phyloP scores from a whole-genome alignment of 2,797 vertebrate species.

The Anableps anableps region DNA sequence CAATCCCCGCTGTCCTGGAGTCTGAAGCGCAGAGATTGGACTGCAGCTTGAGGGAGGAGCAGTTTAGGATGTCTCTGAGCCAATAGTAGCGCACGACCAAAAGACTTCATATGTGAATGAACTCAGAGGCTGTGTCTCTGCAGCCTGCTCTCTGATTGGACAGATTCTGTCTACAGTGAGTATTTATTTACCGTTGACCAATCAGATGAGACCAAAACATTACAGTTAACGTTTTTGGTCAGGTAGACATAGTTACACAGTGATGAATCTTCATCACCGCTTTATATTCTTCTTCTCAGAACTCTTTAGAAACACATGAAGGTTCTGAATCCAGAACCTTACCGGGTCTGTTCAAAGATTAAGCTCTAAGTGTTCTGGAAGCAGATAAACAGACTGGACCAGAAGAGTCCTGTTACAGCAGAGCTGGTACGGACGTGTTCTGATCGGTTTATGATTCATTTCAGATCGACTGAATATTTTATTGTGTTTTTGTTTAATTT shows the following conservation, averaged over 20 bases:
- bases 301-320: too few species aligned
- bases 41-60: conserved; percentile 76
- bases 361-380: too few species aligned
- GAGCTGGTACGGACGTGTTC: neutral
- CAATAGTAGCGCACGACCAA: conserved; percentile 30
- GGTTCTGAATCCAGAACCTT: neutral
- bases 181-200: neutral
- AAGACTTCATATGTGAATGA: neutral
- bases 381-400: too few species aligned
- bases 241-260: neutral
- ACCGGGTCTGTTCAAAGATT: too few species aligned
- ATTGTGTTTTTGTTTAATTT: neutral
- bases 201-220: neutral
- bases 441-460: too few species aligned
- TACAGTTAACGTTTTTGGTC: neutral
- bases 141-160: neutral
- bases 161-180: neutral
- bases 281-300: too few species aligned
- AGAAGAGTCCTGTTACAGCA: too few species aligned
- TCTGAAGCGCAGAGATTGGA: conserved; percentile 78
- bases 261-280: neutral
- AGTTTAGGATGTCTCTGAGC: conserved; percentile 67
- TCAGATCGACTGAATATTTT: neutral
- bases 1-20: conserved; percentile 69
- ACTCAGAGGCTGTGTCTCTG: neutral